Evolutionary conservation across 2,888 invertebrate species (phyloP).

Genomic region (Nomada hirtipes): DNA sequence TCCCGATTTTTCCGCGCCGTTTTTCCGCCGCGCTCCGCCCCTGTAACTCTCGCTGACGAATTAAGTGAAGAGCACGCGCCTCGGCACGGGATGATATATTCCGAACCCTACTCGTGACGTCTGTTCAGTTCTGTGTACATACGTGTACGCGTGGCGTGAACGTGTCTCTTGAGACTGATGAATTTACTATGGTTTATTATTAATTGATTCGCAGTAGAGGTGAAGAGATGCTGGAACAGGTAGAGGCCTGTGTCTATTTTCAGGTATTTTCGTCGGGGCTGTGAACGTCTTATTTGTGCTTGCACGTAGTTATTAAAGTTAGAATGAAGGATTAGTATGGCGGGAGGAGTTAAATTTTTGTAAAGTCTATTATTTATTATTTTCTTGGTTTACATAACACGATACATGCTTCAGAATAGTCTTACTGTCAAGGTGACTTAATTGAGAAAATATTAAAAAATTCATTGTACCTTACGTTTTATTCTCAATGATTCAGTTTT

Average conservation of each 20-base stretch:
- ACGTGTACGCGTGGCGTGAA: neutral
- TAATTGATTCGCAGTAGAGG: neutral
- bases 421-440: too few species aligned
- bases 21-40: neutral
- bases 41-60: constrained; percentile 50
- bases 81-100: constrained; percentile 40
- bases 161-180: neutral
- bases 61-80: constrained; percentile 37
- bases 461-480: too few species aligned
- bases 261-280: neutral
- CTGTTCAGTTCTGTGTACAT: neutral
- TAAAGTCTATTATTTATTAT: too few species aligned
- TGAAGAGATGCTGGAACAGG: neutral
- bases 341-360: too few species aligned
- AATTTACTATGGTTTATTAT: neutral
- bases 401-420: too few species aligned
- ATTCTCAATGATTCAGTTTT: too few species aligned
- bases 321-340: too few species aligned
- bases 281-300: too few species aligned
- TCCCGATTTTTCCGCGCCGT: constrained; percentile 15
- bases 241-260: neutral
- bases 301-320: too few species aligned
- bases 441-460: too few species aligned
- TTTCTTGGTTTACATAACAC: too few species aligned
- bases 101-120: constrained; percentile 29